phyloP scores from a whole-genome alignment of 2,113 vertebrate species.

The Raja brachyura region DNA sequence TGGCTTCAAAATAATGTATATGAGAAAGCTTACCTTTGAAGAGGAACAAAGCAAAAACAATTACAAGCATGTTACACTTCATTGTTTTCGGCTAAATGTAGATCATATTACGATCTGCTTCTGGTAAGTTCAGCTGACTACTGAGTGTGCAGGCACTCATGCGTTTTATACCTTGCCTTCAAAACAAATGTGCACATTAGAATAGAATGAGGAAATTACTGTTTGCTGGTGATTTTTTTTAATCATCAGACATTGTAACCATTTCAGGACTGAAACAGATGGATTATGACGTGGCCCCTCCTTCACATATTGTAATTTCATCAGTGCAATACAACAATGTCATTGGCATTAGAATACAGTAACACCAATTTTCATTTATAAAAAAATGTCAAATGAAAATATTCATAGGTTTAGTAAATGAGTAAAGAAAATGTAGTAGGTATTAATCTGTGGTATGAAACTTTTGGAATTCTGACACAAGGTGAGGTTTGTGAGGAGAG shows the following conservation, averaged over 20 bases:
- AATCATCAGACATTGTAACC: neutral
- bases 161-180: neutral
- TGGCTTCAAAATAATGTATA: neutral
- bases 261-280: neutral
- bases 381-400: neutral
- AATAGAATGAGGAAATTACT: constrained; percentile 25
- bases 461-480: too few relatives aligned
- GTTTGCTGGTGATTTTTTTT: neutral
- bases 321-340: neutral
- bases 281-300: neutral
- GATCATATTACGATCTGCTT: too few relatives aligned
- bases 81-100: neutral
- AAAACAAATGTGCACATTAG: neutral
- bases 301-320: neutral
- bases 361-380: neutral
- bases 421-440: neutral
- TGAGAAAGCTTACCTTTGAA: constrained; percentile 17
- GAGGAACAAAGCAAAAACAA: neutral
- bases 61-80: neutral
- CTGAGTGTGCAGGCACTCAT: neutral
- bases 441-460: too few relatives aligned
- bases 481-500: too few relatives aligned
- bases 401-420: neutral
- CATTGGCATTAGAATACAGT: neutral
- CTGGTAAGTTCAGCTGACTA: neutral